Conservation (phyloP, 1,140 invertebrate genomes). For the Ooceraea biroi region DNA sequence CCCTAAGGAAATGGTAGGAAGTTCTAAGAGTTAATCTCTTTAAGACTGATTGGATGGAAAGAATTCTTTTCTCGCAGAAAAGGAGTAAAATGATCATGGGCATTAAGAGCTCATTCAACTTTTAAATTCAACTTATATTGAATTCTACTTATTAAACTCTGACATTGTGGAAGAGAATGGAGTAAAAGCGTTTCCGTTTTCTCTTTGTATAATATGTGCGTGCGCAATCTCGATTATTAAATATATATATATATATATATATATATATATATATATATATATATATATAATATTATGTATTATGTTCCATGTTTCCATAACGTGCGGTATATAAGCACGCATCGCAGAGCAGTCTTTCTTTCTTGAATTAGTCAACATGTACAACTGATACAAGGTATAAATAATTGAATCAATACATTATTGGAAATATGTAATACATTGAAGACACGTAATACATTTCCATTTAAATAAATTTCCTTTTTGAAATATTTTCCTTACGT, state of each 20-base stretch:
- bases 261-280: too few relatives aligned
- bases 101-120: slow-evolving; percentile 57
- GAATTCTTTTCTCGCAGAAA: slow-evolving; percentile 29
- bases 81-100: slow-evolving; percentile 38
- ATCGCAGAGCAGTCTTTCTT: too few relatives aligned
- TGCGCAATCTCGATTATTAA: neutral
- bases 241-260: neutral
- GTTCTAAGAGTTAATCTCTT: slow-evolving; percentile 57
- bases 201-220: too few relatives aligned
- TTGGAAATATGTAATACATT: neutral
- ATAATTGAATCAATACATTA: slow-evolving; percentile 17
- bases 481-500: neutral
- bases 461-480: slow-evolving; percentile 33
- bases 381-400: neutral
- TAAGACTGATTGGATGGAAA: slow-evolving; percentile 59
- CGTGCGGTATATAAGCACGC: neutral
- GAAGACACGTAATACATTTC: neutral
- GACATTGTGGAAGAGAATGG: neutral
- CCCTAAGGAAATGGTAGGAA: slow-evolving; percentile 39
- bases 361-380: too few relatives aligned
- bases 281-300: neutral
- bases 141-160: slow-evolving; percentile 56
- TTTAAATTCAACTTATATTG: slow-evolving; percentile 60
- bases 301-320: neutral
- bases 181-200: neutral